Conservation (phyloP, 2,797 vertebrate species). For the Enteromius treurensis region DNA sequence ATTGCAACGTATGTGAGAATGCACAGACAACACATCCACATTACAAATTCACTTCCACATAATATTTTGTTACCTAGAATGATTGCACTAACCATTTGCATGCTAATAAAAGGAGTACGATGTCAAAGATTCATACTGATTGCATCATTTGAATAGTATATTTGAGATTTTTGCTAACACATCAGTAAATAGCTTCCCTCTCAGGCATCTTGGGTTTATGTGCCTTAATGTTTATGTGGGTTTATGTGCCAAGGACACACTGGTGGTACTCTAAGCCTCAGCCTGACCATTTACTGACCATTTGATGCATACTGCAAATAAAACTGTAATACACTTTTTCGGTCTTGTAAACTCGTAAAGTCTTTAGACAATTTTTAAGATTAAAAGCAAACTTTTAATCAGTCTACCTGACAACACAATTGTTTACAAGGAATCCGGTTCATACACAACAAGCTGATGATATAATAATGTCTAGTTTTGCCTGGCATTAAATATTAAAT, state of each 20-base stretch:
- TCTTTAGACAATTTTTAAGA: neutral
- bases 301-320: neutral
- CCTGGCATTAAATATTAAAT: neutral
- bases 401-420: neutral
- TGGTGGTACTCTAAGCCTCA: neutral
- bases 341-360: neutral
- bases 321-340: slow-evolving; percentile 8
- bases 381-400: neutral
- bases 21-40: neutral
- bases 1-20: slow-evolving; percentile 1
- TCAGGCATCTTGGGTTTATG: neutral
- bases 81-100: neutral
- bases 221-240: neutral
- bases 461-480: neutral
- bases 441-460: neutral
- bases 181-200: neutral
- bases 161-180: slow-evolving; percentile 8
- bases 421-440: neutral
- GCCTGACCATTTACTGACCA: neutral
- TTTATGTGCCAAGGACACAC: neutral
- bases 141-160: neutral
- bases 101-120: neutral
- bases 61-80: slow-evolving; percentile 10
- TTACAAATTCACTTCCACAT: neutral
- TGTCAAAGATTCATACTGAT: neutral